These are phyloP conservation scores for Drosophila saltans DNA, from an alignment of 1,140 invertebrate genomes.

Conservation along the genomic window DNA sequence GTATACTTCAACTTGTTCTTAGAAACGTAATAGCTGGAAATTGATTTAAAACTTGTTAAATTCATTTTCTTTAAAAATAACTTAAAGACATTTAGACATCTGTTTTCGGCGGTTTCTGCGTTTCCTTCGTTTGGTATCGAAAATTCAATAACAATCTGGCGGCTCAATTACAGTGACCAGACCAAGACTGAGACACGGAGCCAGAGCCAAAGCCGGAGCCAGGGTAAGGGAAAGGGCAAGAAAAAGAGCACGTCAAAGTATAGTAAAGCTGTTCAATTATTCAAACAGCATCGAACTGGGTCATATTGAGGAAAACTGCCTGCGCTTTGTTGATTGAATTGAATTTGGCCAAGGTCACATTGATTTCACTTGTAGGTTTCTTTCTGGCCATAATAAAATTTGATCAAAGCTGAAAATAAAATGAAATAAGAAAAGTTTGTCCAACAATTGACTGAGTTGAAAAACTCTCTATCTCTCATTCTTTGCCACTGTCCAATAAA, in stretches of 20 bases:
- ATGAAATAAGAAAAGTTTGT: slow-evolving; percentile 29
- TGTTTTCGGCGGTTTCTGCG: slow-evolving; percentile 20
- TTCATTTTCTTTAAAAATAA: slow-evolving; percentile 7
- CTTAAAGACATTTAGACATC: slow-evolving; percentile 13
- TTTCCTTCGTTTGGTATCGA: slow-evolving; percentile 25
- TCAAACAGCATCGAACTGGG: slow-evolving; percentile 75
- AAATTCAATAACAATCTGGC: slow-evolving; percentile 39
- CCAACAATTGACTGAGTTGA: slow-evolving; percentile 40
- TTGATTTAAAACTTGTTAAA: not conserved
- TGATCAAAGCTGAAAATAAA: slow-evolving; percentile 52
- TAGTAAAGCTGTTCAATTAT: slow-evolving; percentile 73
- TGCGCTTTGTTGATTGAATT: slow-evolving; percentile 68
- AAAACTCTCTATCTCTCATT: slow-evolving; percentile 19
- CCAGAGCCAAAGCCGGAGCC: not conserved
- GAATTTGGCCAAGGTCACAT: slow-evolving; percentile 69
- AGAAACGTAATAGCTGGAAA: not conserved
- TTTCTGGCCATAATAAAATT: slow-evolving; percentile 53
- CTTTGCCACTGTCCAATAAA: slow-evolving; percentile 14
- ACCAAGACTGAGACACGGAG: slow-evolving; percentile 24
- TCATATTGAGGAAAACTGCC: slow-evolving; percentile 59
- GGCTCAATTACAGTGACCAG: slow-evolving; percentile 48
- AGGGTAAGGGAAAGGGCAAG: slow-evolving; percentile 31
- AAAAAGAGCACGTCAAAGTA: not conserved
- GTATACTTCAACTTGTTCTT: no score
- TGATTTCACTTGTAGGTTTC: slow-evolving; percentile 44